These are phyloP conservation scores for Saiga tatarica DNA, from an alignment of 2,113 vertebrate species.

Conservation along the genomic window DNA sequence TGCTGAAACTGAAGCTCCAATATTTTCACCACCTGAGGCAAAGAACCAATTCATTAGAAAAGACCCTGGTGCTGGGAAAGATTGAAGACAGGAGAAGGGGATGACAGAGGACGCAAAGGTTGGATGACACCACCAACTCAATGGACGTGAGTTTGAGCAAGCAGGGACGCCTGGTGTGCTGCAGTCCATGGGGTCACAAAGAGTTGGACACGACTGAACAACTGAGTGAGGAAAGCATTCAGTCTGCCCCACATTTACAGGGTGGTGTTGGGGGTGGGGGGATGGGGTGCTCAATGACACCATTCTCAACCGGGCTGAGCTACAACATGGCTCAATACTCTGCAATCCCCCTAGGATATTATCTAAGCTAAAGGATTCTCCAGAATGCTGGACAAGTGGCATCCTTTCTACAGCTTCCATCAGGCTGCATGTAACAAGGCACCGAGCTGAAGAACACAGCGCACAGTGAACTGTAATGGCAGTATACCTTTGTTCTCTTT, in stretches of 20 bases:
- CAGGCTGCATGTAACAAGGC: not conserved
- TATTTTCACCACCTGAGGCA: not conserved
- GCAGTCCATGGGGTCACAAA: not conserved
- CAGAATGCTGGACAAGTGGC: not conserved
- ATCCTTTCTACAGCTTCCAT: not conserved
- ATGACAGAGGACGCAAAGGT: rapidly evolving
- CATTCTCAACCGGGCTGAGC: not conserved
- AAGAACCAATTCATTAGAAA: not conserved
- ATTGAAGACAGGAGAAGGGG: not conserved
- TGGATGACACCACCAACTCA: not conserved
- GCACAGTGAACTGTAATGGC: not conserved
- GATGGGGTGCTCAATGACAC: not conserved
- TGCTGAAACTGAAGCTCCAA: not conserved
- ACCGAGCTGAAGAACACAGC: not conserved
- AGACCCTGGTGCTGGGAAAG: not conserved
- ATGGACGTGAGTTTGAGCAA: not conserved
- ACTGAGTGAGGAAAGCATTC: not conserved
- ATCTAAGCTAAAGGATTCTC: not conserved
- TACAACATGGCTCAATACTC: not conserved
- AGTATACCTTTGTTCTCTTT: not conserved
- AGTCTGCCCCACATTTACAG: not conserved
- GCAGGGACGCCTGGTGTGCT: not conserved
- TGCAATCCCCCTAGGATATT: not conserved
- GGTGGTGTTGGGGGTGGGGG: not conserved
- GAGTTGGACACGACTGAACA: not conserved